Conservation (phyloP, 2,797 vertebrate species). For the Balearica regulorum region DNA sequence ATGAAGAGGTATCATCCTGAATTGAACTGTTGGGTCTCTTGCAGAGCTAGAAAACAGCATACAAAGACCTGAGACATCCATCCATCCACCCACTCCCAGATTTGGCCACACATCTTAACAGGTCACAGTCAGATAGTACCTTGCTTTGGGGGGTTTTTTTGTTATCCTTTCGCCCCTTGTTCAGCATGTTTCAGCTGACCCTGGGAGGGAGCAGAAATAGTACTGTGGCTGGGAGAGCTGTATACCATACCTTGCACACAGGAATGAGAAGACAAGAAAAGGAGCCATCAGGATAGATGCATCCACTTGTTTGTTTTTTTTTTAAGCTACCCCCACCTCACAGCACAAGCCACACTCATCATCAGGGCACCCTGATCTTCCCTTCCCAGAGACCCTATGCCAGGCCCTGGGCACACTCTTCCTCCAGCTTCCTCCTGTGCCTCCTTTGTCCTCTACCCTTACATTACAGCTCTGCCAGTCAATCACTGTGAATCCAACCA, state of each 20-base stretch:
- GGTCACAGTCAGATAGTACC: background rate
- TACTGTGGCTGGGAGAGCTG: background rate
- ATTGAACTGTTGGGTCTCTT: background rate
- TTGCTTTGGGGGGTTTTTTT: background rate
- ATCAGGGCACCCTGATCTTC: background rate
- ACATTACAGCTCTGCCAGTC: background rate
- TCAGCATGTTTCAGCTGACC: slow-evolving; percentile 1
- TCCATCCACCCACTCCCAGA: background rate
- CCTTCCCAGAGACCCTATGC: background rate
- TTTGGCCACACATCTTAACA: background rate
- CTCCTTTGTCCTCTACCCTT: background rate
- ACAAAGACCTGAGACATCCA: background rate
- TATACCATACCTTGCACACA: background rate
- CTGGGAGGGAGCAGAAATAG: background rate
- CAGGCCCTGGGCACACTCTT: background rate
- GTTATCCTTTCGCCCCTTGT: background rate
- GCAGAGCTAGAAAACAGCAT: background rate
- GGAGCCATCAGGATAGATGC: background rate
- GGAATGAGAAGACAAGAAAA: background rate
- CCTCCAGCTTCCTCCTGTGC: background rate
- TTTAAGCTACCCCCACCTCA: background rate
- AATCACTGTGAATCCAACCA: background rate
- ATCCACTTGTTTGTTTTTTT: background rate
- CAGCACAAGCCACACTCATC: background rate
- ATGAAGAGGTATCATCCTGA: background rate